Percentiles rank a stretch among this genome's conserved stretches.
Evolutionary conservation across 2,797 vertebrate species (phyloP).

Genomic region (Coregonus sp.): DNA sequence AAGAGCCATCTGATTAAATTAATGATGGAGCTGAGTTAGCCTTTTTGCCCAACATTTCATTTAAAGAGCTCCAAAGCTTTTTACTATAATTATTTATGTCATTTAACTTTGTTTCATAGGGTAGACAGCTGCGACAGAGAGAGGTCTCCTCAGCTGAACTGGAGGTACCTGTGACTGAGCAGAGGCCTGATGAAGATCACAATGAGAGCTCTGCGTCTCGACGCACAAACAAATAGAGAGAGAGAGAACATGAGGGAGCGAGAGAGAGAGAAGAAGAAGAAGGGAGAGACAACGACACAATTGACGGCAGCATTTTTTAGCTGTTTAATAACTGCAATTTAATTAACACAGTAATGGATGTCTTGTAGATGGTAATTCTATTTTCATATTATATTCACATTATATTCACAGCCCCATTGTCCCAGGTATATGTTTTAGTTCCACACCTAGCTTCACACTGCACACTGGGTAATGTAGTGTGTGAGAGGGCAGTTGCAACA

Average conservation of each 20-base stretch:
- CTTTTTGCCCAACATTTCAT: too few species aligned
- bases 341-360: conserved; percentile 61
- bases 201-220: conserved; percentile 7
- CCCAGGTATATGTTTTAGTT: conserved; percentile 25
- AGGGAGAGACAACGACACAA: conserved; percentile 33
- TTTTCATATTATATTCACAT: conserved; percentile 24
- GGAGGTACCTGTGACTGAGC: conserved; percentile 2
- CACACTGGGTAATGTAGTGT: neutral
- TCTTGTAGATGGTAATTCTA: conserved; percentile 53
- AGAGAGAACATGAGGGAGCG: conserved; percentile 31
- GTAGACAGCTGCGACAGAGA: conserved; percentile 13
- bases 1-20: too few species aligned
- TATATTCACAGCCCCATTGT: conserved; percentile 34
- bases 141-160: conserved; percentile 12
- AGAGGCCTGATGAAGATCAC: conserved; percentile 12
- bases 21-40: too few species aligned
- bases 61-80: too few species aligned
- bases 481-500: neutral
- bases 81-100: too few species aligned
- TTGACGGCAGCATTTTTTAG: conserved; percentile 57
- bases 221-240: conserved; percentile 21
- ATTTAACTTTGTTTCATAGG: too few species aligned
- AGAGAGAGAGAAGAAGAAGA: conserved; percentile 28
- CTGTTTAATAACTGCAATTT: conserved; percentile 58
- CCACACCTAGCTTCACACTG: neutral